These are phyloP conservation scores for Temnopleurus reevesii DNA, from an alignment of 53 echinoderm and acorn worm genomes.

Conservation along the genomic window DNA sequence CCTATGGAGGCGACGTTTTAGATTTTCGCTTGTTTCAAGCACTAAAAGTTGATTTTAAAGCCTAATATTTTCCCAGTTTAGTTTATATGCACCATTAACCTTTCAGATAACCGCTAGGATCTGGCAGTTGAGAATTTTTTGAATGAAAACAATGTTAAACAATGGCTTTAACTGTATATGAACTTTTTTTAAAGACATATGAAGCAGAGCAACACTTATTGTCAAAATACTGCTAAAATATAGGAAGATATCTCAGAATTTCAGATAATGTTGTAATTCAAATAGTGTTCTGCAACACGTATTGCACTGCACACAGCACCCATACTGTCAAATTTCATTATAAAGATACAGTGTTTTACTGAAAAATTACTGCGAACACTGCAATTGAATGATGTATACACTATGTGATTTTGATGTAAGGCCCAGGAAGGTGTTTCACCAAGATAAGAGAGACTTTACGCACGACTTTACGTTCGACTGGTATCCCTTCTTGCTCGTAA, in stretches of 20 bases:
- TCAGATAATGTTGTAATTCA: neutral
- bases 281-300: neutral
- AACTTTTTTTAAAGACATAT: neutral
- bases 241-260: neutral
- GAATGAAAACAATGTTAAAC: neutral
- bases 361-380: too few relatives aligned
- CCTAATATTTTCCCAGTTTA: too few relatives aligned
- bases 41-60: too few relatives aligned
- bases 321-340: neutral
- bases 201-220: neutral
- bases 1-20: too few relatives aligned
- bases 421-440: neutral
- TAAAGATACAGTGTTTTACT: neutral
- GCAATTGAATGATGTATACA: neutral
- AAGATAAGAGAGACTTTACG: neutral
- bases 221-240: too few relatives aligned
- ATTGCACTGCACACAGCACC: conserved; percentile 11
- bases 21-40: too few relatives aligned
- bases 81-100: too few relatives aligned
- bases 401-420: neutral
- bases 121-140: too few relatives aligned
- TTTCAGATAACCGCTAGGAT: too few relatives aligned
- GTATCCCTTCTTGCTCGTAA: too few relatives aligned
- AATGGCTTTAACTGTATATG: too few relatives aligned
- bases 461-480: too few relatives aligned